Conservation (phyloP, 1,140 invertebrate genomes). For the Orius laevigatus region DNA sequence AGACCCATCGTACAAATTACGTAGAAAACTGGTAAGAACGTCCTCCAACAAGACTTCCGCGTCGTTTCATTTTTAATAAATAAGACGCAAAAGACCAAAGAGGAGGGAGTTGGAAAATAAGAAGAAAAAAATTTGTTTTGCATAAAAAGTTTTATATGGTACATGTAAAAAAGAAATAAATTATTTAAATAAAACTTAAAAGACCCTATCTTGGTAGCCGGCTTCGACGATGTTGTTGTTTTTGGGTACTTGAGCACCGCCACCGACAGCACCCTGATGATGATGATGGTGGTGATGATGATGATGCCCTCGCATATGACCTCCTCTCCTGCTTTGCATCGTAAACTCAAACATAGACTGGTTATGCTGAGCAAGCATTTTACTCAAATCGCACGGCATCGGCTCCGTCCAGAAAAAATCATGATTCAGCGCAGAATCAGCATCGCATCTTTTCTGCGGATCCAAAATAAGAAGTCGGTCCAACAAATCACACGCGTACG, state of each 20-base stretch:
- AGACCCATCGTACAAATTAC: too few species aligned
- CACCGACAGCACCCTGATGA: constrained; percentile 32
- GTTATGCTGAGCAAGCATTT: constrained; percentile 84
- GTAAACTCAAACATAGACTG: constrained; percentile 95
- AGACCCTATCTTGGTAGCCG: constrained; percentile 60
- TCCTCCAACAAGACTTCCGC: too few species aligned
- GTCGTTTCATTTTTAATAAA: too few species aligned
- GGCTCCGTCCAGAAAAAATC: constrained; percentile 98
- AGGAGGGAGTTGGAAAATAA: too few species aligned
- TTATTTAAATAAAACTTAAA: constrained; percentile 27
- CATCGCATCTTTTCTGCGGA: constrained; percentile 77
- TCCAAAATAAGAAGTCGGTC: constrained; percentile 86
- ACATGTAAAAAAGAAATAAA: too few species aligned
- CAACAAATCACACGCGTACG: constrained; percentile 79
- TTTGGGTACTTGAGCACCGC: constrained; percentile 28
- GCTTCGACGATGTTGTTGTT: constrained; percentile 38
- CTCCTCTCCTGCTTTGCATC: constrained; percentile 58
- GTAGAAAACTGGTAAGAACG: too few species aligned
- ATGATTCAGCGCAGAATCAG: constrained; percentile 87
- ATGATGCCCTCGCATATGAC: constrained; percentile 51
- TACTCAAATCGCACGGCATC: constrained; percentile 77
- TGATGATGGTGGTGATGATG: too few species aligned
- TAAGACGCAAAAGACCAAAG: too few species aligned
- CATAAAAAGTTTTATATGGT: too few species aligned
- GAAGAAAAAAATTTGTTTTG: too few species aligned